Conservation (phyloP, 1,140 invertebrate species). For the Brachionus paranguensis region DNA sequence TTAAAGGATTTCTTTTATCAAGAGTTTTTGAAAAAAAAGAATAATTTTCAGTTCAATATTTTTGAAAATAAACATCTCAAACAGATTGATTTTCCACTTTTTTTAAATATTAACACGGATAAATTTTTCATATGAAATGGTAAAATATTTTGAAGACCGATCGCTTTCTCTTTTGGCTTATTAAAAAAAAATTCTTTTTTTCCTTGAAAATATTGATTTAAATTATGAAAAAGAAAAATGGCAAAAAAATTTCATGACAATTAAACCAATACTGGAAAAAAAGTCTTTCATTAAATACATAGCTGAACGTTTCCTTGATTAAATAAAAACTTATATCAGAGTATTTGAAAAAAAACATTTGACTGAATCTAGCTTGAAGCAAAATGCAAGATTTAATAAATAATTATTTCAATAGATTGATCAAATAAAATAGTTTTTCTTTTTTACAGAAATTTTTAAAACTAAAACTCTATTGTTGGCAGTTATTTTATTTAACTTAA, state of each 20-base stretch:
- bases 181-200: background rate
- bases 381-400: background rate
- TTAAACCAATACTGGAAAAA: background rate
- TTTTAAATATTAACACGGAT: background rate
- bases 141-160: background rate
- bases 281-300: background rate
- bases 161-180: background rate
- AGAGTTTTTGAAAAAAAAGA: too few relatives aligned
- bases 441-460: background rate
- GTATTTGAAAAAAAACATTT: background rate
- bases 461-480: background rate
- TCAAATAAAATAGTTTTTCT: background rate
- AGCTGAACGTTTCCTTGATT: background rate
- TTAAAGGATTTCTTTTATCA: too few relatives aligned
- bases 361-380: background rate
- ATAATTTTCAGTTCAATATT: too few relatives aligned
- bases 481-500: background rate
- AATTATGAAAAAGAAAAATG: background rate
- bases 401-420: slow-evolving; percentile 17
- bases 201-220: background rate
- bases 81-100: background rate
- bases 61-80: too few relatives aligned
- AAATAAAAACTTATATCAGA: background rate
- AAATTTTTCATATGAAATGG: background rate
- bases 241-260: background rate